Evolutionary conservation across 2,797 vertebrate genomes (phyloP).

Genomic region (Poliocrania exsul): DNA sequence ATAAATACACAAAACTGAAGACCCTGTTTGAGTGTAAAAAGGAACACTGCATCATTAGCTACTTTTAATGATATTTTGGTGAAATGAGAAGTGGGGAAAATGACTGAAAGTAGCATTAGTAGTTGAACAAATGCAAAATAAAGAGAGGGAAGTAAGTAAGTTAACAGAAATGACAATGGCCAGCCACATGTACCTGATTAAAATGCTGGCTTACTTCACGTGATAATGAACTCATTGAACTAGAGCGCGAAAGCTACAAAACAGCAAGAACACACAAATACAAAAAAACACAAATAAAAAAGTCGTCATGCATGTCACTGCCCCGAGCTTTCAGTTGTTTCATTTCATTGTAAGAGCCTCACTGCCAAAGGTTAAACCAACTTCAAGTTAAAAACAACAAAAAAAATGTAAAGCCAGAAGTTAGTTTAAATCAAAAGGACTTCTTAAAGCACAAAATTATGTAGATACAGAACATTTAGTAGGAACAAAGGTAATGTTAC

Average conservation of each 20-base stretch:
- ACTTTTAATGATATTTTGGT: not conserved
- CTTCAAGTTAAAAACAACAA: not conserved
- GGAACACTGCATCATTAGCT: slow-evolving; percentile 49
- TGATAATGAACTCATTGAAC: slow-evolving; percentile 98
- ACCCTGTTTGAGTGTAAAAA: slow-evolving; percentile 48
- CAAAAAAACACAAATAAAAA: slow-evolving; percentile 73
- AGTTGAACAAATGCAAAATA: not conserved
- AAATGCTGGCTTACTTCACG: slow-evolving; percentile 98
- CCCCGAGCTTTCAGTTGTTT: slow-evolving; percentile 49
- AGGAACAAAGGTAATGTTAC: slow-evolving; percentile 53
- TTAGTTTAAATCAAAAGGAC: slow-evolving; percentile 43
- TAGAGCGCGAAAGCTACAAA: slow-evolving; percentile 96
- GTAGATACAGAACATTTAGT: slow-evolving; percentile 23
- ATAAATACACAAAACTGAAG: not conserved
- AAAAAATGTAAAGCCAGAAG: slow-evolving; percentile 10
- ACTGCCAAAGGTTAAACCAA: not conserved
- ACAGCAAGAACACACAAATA: slow-evolving; percentile 83
- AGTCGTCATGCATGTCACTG: slow-evolving; percentile 81
- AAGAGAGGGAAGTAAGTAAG: not conserved
- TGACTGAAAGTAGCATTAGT: slow-evolving; percentile 44
- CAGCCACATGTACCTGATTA: slow-evolving; percentile 92
- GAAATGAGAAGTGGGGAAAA: not conserved
- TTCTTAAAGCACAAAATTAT: slow-evolving; percentile 38
- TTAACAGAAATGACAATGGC: slow-evolving; percentile 60
- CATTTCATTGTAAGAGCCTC: not conserved